Percentiles rank a stretch among this genome's conserved stretches.
phyloP scores from a whole-genome alignment of 2,113 vertebrate genomes.

The Octodon degus region DNA sequence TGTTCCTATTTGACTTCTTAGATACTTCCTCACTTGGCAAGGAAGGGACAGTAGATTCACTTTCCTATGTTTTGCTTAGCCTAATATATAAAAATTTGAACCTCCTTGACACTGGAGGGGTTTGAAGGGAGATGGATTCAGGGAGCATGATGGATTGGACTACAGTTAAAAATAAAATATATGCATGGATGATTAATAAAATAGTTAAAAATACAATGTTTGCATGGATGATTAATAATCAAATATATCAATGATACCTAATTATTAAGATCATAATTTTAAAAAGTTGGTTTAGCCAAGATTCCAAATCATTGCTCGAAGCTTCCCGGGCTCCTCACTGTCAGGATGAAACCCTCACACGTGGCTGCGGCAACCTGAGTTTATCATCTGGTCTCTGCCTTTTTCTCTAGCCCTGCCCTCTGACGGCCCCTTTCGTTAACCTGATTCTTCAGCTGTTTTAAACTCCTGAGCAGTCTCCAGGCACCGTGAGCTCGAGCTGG shows the following conservation, averaged over 20 bases:
- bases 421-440: background rate
- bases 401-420: background rate
- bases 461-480: background rate
- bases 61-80: slow-evolving; percentile 26
- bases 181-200: slow-evolving; percentile 1
- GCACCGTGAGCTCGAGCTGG: background rate
- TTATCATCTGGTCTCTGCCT: background rate
- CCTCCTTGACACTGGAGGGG: background rate
- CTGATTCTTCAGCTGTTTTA: background rate
- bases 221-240: background rate
- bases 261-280: slow-evolving; percentile 44
- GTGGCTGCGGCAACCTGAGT: background rate
- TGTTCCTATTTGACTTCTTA: slow-evolving; percentile 1
- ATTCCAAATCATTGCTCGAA: background rate
- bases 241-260: background rate
- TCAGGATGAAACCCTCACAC: background rate
- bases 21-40: background rate
- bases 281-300: background rate
- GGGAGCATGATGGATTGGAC: background rate
- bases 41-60: background rate
- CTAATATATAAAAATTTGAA: background rate
- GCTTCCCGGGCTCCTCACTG: background rate
- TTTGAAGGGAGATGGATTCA: background rate
- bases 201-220: background rate
- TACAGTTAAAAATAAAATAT: slow-evolving; percentile 2